Conservation (phyloP, 1,140 invertebrate species). For the Eufriesea mexicana region DNA sequence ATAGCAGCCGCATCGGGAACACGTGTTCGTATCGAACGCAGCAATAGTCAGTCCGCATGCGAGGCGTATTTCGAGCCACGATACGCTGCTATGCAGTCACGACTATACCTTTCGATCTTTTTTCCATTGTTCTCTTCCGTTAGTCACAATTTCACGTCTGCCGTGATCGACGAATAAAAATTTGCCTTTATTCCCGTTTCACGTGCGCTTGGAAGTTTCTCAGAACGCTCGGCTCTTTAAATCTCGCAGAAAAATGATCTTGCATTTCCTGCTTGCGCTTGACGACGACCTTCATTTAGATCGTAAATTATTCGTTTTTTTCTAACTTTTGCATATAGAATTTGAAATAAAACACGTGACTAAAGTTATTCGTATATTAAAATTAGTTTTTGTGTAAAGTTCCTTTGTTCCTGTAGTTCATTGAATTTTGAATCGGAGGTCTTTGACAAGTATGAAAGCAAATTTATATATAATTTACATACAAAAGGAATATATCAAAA, state of each 20-base stretch:
- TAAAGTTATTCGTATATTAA: not conserved
- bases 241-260: not conserved
- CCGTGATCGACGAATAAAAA: not conserved
- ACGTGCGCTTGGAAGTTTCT: not conserved
- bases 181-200: not conserved
- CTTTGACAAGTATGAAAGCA: no score
- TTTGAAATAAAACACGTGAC: not conserved
- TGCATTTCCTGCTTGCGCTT: no score
- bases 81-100: constrained; percentile 19
- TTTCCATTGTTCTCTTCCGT: constrained; percentile 1
- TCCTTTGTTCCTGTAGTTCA: no score
- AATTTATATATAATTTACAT: not conserved
- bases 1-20: constrained; percentile 36
- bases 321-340: not conserved
- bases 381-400: no score
- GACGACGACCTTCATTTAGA: not conserved
- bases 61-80: constrained; percentile 37
- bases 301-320: not conserved
- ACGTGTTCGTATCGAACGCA: constrained; percentile 51
- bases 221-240: not conserved
- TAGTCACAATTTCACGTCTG: not conserved
- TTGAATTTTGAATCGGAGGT: no score
- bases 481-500: not conserved
- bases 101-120: constrained; percentile 17
- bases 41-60: constrained; percentile 42